Evolutionary conservation across 2,113 vertebrate genomes (phyloP).

Genomic region (Ibidorhyncha struthersii): DNA sequence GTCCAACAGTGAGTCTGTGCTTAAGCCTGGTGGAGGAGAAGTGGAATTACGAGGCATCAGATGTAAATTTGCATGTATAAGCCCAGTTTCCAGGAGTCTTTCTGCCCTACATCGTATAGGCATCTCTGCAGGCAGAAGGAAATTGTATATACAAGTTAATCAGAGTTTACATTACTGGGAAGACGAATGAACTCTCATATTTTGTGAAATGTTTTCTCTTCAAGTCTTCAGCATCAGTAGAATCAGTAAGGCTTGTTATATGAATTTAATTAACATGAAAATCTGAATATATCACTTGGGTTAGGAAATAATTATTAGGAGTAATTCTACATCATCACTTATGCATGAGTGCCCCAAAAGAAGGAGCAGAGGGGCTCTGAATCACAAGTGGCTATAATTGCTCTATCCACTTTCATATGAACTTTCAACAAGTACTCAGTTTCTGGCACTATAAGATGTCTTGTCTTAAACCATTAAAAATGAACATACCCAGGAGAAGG

Average conservation of each 20-base stretch:
- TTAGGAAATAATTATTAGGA: conserved; percentile 27
- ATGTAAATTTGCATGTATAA: neutral
- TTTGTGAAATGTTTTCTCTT: neutral
- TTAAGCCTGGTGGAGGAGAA: neutral
- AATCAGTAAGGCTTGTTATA: neutral
- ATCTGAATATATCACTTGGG: neutral
- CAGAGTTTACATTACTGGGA: neutral
- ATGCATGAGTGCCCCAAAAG: neutral
- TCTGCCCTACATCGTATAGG: neutral
- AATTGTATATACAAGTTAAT: neutral
- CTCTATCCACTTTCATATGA: neutral
- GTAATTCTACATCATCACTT: neutral
- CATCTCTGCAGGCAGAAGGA: neutral
- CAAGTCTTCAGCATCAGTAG: neutral
- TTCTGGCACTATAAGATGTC: neutral
- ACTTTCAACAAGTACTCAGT: neutral
- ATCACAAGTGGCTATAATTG: neutral
- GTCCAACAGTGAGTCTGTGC: neutral
- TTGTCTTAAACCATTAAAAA: neutral
- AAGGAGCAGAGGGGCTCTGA: neutral
- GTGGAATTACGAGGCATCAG: neutral
- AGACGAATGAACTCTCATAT: neutral
- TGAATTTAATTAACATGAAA: conserved; percentile 1
- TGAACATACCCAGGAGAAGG: neutral
- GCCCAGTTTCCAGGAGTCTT: neutral